A percentile compares a stretch with the other conserved stretches of the same genome.
phyloP scores from a whole-genome alignment of 2,113 vertebrate species.

The Lagopus muta region DNA sequence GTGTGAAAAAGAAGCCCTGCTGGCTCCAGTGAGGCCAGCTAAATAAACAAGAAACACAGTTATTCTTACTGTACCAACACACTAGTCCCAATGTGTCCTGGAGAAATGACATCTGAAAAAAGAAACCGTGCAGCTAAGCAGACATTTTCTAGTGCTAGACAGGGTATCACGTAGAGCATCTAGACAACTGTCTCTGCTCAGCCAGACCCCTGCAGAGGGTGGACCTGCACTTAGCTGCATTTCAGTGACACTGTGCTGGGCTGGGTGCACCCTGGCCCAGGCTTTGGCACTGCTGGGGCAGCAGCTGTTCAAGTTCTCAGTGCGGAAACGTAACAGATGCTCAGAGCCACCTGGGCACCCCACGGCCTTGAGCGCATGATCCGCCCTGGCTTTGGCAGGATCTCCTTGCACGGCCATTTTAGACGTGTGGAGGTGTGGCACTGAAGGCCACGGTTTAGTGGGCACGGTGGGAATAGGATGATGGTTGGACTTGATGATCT shows the following conservation, averaged over 20 bases:
- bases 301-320: not conserved
- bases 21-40: not conserved
- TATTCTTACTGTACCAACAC: not conserved
- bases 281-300: not conserved
- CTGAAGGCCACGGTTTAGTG: too few species aligned
- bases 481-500: not conserved
- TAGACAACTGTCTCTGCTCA: not conserved
- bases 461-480: not conserved
- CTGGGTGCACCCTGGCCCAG: accelerated
- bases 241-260: accelerated
- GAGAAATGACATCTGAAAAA: accelerated
- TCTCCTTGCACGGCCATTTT: not conserved
- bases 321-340: accelerated
- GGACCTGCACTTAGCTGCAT: not conserved
- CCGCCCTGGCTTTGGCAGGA: not conserved
- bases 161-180: not conserved
- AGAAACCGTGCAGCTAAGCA: not conserved
- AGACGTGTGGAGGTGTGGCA: not conserved
- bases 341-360: not conserved
- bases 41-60: not conserved
- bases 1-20: not conserved
- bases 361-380: accelerated
- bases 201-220: not conserved
- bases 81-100: accelerated
- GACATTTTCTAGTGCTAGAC: not conserved